Percentiles rank a stretch among this genome's conserved stretches.
These are phyloP conservation scores for Apteryx owenii DNA, from an alignment of 2,113 vertebrate genomes.

Conservation along the genomic window DNA sequence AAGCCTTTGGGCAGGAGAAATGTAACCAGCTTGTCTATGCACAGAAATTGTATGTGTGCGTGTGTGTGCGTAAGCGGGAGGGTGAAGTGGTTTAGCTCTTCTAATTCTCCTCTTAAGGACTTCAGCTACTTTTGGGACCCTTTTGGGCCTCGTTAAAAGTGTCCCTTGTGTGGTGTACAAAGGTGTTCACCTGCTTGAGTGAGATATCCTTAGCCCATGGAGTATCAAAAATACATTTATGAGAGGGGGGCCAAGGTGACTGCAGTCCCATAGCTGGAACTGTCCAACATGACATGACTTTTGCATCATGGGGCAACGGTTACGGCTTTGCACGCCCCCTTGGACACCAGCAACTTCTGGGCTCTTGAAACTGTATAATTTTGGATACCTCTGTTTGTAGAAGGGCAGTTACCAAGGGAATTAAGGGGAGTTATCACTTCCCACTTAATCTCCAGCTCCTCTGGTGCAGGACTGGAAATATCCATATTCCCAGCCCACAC, in stretches of 20 bases:
- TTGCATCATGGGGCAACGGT: fast-evolving
- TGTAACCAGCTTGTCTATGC: fast-evolving
- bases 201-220: background rate
- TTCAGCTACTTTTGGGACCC: background rate
- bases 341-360: background rate
- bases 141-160: background rate
- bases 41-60: background rate
- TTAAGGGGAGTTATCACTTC: background rate
- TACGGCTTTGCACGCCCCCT: background rate
- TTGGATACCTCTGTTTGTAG: background rate
- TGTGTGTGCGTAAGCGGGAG: background rate
- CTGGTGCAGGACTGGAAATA: background rate
- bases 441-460: background rate
- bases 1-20: background rate
- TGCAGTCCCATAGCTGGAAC: fast-evolving
- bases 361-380: background rate
- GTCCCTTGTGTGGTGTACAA: background rate
- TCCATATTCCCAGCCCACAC: background rate
- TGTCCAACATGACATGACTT: fast-evolving
- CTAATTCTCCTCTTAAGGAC: background rate
- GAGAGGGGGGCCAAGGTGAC: background rate
- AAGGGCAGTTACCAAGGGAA: background rate
- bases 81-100: background rate
- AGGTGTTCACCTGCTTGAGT: background rate
- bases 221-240: background rate